Percentiles rank a stretch among this genome's conserved stretches.
Evolutionary conservation across 1,140 invertebrate genomes (phyloP).

Genomic region (Elymnias hypermnestra): DNA sequence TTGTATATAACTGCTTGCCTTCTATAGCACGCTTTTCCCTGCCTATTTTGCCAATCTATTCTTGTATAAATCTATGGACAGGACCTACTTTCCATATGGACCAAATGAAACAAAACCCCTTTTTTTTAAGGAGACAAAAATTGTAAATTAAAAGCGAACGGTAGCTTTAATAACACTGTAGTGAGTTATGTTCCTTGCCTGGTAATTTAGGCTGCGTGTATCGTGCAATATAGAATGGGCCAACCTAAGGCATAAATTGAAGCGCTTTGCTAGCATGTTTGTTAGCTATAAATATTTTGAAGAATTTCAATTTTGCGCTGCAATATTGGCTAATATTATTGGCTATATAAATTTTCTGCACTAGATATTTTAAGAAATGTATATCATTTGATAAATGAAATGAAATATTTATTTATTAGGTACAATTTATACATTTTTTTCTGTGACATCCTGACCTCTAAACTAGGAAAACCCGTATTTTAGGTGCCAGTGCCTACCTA

Average conservation of each 20-base stretch:
- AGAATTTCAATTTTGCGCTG: slow-evolving; percentile 23
- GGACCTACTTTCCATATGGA: slow-evolving; percentile 50
- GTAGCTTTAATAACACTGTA: slow-evolving; percentile 26
- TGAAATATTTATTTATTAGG: no score
- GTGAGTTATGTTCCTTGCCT: slow-evolving; percentile 25
- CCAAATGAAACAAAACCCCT: slow-evolving; percentile 59
- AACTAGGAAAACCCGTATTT: no score
- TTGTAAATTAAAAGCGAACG: slow-evolving; percentile 39
- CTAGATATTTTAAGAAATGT: no score
- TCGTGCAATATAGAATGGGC: slow-evolving; percentile 22
- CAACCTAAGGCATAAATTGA: slow-evolving; percentile 25
- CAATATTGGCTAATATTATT: slow-evolving; percentile 3
- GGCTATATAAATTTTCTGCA: no score
- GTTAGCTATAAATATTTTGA: slow-evolving; percentile 22
- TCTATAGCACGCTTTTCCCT: no score
- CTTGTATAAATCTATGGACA: no score
- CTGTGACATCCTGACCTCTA: no score
- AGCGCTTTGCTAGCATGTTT: slow-evolving; percentile 21
- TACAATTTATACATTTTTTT: no score
- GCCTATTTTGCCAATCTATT: no score
- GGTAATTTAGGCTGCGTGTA: slow-evolving; percentile 26
- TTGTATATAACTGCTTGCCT: no score
- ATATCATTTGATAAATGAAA: no score
- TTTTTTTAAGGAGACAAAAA: slow-evolving; percentile 44
- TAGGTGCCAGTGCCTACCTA: no score